These are phyloP conservation scores for Mionectes olivaceus DNA, from an alignment of 2,797 vertebrate genomes.

Conservation along the genomic window DNA sequence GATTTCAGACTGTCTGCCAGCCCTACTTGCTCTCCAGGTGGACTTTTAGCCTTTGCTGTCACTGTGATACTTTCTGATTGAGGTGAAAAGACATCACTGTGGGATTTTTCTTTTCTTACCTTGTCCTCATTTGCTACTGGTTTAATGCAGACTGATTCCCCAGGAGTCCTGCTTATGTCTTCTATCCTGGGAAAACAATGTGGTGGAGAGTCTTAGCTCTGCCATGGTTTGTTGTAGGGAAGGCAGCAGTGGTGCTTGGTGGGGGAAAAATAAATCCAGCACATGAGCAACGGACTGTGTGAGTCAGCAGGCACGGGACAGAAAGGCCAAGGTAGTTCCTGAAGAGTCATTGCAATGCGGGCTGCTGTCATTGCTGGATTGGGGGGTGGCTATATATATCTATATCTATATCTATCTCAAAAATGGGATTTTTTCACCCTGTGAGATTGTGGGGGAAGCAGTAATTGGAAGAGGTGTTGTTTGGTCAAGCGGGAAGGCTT, in stretches of 20 bases:
- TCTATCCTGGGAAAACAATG: not conserved
- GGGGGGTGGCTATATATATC: not conserved
- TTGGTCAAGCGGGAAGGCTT: not conserved
- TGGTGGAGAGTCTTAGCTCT: not conserved
- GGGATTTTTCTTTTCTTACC: not conserved
- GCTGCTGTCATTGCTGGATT: fast-evolving
- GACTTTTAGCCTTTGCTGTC: not conserved
- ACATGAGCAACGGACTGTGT: not conserved
- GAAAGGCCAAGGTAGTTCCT: not conserved
- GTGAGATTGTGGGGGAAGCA: not conserved
- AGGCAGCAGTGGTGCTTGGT: not conserved
- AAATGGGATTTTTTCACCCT: not conserved
- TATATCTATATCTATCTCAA: not conserved
- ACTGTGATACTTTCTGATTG: not conserved
- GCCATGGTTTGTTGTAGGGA: not conserved
- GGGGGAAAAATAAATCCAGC: not conserved
- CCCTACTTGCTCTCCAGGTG: not conserved
- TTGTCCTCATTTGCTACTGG: not conserved
- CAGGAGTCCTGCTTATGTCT: not conserved
- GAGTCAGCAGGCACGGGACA: not conserved
- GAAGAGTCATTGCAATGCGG: not conserved
- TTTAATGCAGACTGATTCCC: not conserved
- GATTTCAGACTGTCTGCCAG: not conserved
- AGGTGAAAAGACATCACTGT: not conserved
- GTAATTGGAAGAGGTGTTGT: not conserved